These are phyloP conservation scores for Sebastes cheni DNA, from an alignment of 2,797 vertebrate genomes.

Conservation along the genomic window DNA sequence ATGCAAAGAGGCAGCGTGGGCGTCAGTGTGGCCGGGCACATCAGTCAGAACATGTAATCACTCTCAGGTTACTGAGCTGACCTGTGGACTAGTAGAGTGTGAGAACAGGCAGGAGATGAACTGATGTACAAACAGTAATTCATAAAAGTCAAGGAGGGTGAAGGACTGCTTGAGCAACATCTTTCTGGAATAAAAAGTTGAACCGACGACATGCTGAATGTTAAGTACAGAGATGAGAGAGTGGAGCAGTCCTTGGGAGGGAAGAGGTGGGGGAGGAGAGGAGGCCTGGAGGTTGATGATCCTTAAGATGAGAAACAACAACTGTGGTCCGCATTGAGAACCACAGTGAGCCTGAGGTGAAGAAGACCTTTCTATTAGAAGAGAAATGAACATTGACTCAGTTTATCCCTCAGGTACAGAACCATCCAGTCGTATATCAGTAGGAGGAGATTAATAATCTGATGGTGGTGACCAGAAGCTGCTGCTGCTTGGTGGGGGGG, in stretches of 20 bases:
- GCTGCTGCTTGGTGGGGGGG: not conserved
- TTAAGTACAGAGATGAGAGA: not conserved
- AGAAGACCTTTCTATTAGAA: slow-evolving; percentile 3
- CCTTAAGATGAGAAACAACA: slow-evolving; percentile 27
- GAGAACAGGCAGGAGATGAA: not conserved
- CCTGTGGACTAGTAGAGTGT: not conserved
- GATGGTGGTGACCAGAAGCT: not conserved
- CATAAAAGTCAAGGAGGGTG: not conserved
- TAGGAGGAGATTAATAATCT: slow-evolving; percentile 3
- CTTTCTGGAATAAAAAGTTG: not conserved
- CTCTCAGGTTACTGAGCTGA: not conserved
- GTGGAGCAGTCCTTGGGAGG: not conserved
- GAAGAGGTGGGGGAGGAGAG: not conserved
- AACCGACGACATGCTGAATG: not conserved
- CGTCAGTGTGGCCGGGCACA: slow-evolving; percentile 8
- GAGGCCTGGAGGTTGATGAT: slow-evolving; percentile 24
- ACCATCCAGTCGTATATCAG: not conserved
- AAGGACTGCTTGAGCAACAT: not conserved
- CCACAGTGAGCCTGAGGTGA: slow-evolving; percentile 13
- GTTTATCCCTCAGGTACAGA: slow-evolving; percentile 32
- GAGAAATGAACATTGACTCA: slow-evolving; percentile 36
- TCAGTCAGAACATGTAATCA: slow-evolving; percentile 33
- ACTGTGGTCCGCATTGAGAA: not conserved
- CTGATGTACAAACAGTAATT: not conserved
- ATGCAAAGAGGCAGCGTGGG: slow-evolving; percentile 62